Percentiles rank a stretch among this genome's conserved stretches.
phyloP scores from a whole-genome alignment of 2,113 vertebrate genomes.

The Tachysurus vachellii region DNA sequence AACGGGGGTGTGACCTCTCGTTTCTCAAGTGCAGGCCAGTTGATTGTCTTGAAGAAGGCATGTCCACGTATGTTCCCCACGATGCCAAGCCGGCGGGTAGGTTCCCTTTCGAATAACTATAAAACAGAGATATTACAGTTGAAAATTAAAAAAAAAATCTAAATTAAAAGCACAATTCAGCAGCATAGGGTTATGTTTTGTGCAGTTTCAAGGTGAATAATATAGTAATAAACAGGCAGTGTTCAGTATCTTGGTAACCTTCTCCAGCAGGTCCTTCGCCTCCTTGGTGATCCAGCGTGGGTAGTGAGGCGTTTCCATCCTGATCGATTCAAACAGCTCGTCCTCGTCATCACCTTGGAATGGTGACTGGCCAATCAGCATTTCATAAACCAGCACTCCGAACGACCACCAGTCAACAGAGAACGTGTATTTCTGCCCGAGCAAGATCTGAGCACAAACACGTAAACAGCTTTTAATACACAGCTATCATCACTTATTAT shows the following conservation, averaged over 20 bases:
- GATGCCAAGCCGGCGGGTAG: conserved; percentile 83
- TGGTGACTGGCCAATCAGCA: conserved; percentile 96
- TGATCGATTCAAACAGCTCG: conserved; percentile 95
- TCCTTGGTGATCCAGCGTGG: conserved; percentile 98
- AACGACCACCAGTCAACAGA: conserved; percentile 99
- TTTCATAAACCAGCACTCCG: conserved; percentile 94
- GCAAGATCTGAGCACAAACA: conserved; percentile 81
- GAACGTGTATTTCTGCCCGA: conserved; percentile 91
- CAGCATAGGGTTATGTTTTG: not conserved
- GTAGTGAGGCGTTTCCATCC: conserved; percentile 91
- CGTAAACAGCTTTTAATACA: not conserved
- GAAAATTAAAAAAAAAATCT: not conserved
- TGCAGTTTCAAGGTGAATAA: not conserved
- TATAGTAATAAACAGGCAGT: not conserved
- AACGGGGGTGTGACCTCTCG: conserved; percentile 89
- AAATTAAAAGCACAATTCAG: not conserved
- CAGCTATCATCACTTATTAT: not conserved
- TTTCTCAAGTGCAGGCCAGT: conserved; percentile 86
- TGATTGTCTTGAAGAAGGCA: conserved; percentile 91
- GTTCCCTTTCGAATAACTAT: conserved; percentile 93
- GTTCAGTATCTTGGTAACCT: conserved; percentile 66
- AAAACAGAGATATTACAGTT: conserved; percentile 43
- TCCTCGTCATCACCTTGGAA: conserved; percentile 98
- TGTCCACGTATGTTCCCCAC: conserved; percentile 86
- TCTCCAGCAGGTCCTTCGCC: conserved; percentile 90